Evolutionary conservation across 2,113 vertebrate genomes (phyloP).

Genomic region (Sisor rabdophorus): DNA sequence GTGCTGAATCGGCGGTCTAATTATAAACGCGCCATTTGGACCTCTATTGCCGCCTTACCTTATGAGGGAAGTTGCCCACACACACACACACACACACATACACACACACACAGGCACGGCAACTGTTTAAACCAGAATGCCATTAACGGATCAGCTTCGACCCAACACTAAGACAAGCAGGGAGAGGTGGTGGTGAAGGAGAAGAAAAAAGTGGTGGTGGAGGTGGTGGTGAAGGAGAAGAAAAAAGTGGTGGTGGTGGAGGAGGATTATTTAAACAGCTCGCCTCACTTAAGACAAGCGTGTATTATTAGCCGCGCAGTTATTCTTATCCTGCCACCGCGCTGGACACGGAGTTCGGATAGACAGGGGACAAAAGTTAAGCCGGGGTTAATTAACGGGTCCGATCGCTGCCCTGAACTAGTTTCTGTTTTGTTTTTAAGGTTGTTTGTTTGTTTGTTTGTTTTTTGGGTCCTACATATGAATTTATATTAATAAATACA

Average conservation of each 20-base stretch:
- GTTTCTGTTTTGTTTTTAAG: slow-evolving; percentile 38
- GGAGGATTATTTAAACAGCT: slow-evolving; percentile 79
- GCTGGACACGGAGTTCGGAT: slow-evolving; percentile 44
- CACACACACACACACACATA: slow-evolving; percentile 42
- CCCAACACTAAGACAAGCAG: slow-evolving; percentile 67
- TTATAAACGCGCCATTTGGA: slow-evolving; percentile 99
- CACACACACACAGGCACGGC: slow-evolving; percentile 68
- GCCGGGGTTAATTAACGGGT: slow-evolving; percentile 55
- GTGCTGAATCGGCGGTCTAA: slow-evolving; percentile 99
- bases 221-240: background rate
- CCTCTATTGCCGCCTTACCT: slow-evolving; percentile 95
- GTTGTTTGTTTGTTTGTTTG: too few relatives aligned
- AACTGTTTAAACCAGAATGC: slow-evolving; percentile 94
- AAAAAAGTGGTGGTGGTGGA: slow-evolving; percentile 20
- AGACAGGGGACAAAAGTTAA: slow-evolving; percentile 46
- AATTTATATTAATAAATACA: too few relatives aligned
- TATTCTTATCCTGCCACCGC: slow-evolving; percentile 53
- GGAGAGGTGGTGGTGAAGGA: background rate
- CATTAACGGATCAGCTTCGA: slow-evolving; percentile 83
- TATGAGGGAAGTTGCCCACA: slow-evolving; percentile 90
- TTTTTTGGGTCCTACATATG: too few relatives aligned
- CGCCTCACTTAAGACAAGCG: slow-evolving; percentile 79
- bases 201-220: background rate
- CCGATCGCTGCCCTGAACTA: slow-evolving; percentile 50
- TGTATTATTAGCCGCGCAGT: slow-evolving; percentile 75